A percentile compares a stretch with the other conserved stretches of the same genome.
phyloP scores from a whole-genome alignment of 2,888 invertebrate genomes.

The Heliconius sara region DNA sequence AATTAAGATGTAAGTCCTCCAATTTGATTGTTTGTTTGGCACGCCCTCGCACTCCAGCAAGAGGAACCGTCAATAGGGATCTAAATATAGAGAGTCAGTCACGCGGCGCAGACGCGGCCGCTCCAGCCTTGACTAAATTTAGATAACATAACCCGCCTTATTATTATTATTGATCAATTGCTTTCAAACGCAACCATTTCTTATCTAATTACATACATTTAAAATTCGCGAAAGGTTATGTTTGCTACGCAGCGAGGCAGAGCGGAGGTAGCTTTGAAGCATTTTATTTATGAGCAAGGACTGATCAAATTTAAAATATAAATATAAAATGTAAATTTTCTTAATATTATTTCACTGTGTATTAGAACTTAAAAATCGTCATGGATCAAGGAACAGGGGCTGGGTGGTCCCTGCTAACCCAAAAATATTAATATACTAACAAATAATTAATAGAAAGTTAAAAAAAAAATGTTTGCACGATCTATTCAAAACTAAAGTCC shows the following conservation, averaged over 20 bases:
- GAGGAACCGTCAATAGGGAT: slow-evolving; percentile 54
- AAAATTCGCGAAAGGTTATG: not conserved
- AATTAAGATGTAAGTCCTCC: slow-evolving; percentile 1
- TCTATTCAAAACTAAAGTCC: too few relatives aligned
- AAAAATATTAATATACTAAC: too few relatives aligned
- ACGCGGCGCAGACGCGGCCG: slow-evolving; percentile 54
- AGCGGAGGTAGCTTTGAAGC: not conserved
- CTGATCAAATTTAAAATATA: too few relatives aligned
- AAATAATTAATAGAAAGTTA: too few relatives aligned
- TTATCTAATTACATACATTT: slow-evolving; percentile 1
- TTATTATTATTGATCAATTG: slow-evolving; percentile 36
- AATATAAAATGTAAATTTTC: too few relatives aligned
- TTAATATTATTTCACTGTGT: too few relatives aligned
- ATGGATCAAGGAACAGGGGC: too few relatives aligned
- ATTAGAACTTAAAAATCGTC: too few relatives aligned
- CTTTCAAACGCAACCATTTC: slow-evolving; percentile 19
- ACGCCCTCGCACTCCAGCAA: slow-evolving; percentile 55
- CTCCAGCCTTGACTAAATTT: slow-evolving; percentile 56
- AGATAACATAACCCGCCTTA: slow-evolving; percentile 46
- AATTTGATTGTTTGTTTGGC: slow-evolving; percentile 64
- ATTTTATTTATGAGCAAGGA: not conserved
- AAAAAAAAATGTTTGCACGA: too few relatives aligned
- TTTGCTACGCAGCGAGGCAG: not conserved
- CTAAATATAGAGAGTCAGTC: slow-evolving; percentile 57
- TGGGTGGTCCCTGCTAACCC: too few relatives aligned